Conservation (phyloP, 2,797 vertebrate species). For the Salmo trutta region DNA sequence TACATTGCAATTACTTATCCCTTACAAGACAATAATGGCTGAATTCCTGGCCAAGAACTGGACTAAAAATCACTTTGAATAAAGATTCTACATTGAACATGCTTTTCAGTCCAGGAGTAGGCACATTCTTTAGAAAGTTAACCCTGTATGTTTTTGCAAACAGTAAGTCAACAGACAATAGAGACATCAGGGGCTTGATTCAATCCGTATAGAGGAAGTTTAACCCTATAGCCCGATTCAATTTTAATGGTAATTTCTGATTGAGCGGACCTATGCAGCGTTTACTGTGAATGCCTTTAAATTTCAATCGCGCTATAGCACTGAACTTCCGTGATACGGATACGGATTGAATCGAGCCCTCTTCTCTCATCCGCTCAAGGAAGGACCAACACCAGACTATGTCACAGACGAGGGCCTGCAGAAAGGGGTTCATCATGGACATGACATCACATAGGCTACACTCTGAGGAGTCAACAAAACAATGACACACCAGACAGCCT, state of each 20-base stretch:
- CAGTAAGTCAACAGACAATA: conserved; percentile 34
- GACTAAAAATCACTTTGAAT: too few relatives aligned
- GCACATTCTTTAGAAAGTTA: conserved; percentile 6
- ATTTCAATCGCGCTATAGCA: too few relatives aligned
- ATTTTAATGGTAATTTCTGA: too few relatives aligned
- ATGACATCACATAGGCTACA: conserved; percentile 23
- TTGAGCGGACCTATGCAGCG: too few relatives aligned
- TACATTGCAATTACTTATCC: not conserved
- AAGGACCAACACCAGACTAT: not conserved
- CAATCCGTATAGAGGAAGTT: too few relatives aligned
- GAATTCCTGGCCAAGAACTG: not conserved
- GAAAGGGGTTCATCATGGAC: conserved; percentile 10
- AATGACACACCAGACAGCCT: conserved; percentile 28
- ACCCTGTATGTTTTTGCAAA: conserved; percentile 22
- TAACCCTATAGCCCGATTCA: too few relatives aligned
- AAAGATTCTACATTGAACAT: too few relatives aligned
- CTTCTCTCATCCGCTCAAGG: too few relatives aligned
- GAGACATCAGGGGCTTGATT: conserved; percentile 14
- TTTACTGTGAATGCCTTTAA: too few relatives aligned
- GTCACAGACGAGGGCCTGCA: conserved; percentile 11
- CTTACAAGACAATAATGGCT: not conserved
- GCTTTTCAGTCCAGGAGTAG: too few relatives aligned
- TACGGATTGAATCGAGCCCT: too few relatives aligned
- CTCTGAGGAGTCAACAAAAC: conserved; percentile 22
- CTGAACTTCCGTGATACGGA: too few relatives aligned